phyloP scores from a whole-genome alignment of 1,140 invertebrate species.

The Drosophila auraria region DNA sequence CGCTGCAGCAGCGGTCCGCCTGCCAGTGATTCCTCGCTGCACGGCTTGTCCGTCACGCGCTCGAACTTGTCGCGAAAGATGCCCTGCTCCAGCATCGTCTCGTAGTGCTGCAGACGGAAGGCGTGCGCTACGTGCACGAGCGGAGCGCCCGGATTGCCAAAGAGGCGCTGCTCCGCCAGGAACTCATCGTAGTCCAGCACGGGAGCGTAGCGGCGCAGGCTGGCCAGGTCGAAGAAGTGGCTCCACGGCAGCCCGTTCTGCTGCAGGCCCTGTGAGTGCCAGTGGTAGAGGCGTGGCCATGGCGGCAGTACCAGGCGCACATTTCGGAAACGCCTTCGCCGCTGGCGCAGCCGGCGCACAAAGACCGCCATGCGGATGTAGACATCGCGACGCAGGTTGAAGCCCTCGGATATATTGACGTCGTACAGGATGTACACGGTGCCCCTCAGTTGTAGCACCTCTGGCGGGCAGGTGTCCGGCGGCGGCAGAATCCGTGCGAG shows the following conservation, averaged over 20 bases:
- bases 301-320: slow-evolving; percentile 93
- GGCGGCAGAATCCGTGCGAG: slow-evolving; percentile 28
- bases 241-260: slow-evolving; percentile 88
- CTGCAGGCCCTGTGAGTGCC: slow-evolving; percentile 88
- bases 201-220: slow-evolving; percentile 92
- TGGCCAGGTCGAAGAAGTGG: slow-evolving; percentile 94
- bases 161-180: slow-evolving; percentile 85
- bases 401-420: slow-evolving; percentile 97
- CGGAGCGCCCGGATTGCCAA: slow-evolving; percentile 63
- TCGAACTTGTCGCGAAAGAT: slow-evolving; percentile 94
- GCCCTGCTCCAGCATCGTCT: slow-evolving; percentile 92
- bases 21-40: slow-evolving; percentile 60
- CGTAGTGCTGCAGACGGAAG: slow-evolving; percentile 94
- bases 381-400: slow-evolving; percentile 98
- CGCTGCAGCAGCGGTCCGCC: slow-evolving; percentile 69
- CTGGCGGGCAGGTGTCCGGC: slow-evolving; percentile 51
- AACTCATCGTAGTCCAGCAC: slow-evolving; percentile 96
- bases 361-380: slow-evolving; percentile 96
- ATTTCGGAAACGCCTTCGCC: slow-evolving; percentile 85
- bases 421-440: slow-evolving; percentile 90
- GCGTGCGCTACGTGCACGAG: slow-evolving; percentile 88
- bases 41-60: slow-evolving; percentile 85
- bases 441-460: slow-evolving; percentile 47
- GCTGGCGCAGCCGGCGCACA: slow-evolving; percentile 88
- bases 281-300: slow-evolving; percentile 96